Conservation (phyloP, 2,888 invertebrate species). For the Aproaerema taeniolella region DNA sequence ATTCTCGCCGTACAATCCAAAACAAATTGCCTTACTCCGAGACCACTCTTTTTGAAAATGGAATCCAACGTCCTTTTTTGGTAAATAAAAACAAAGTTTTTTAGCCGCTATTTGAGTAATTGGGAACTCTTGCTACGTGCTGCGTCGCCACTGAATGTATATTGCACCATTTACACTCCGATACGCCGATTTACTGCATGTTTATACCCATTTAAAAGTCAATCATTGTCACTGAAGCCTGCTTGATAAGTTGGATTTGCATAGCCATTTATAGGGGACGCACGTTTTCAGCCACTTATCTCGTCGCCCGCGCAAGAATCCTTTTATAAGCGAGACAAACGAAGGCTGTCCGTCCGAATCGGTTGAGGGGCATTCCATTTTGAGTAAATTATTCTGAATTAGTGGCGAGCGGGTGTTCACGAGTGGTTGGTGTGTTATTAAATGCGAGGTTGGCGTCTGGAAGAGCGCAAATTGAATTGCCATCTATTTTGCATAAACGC, state of each 20-base stretch:
- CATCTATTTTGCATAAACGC: conserved; percentile 64
- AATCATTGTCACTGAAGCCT: conserved; percentile 55
- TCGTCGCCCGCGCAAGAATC: conserved; percentile 45
- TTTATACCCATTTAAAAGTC: conserved; percentile 62
- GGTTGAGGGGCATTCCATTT: conserved; percentile 25
- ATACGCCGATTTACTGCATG: conserved; percentile 38
- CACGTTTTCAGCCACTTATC: conserved; percentile 50
- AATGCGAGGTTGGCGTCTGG: conserved; percentile 23
- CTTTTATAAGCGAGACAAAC: conserved; percentile 29
- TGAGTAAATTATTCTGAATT: conserved; percentile 19
- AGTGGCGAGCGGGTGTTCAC: conserved; percentile 3
- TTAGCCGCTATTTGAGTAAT: conserved; percentile 46
- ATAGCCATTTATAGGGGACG: conserved; percentile 48
- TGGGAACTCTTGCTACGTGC: conserved; percentile 36
- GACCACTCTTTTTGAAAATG: conserved; percentile 42
- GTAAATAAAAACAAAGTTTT: conserved; percentile 42
- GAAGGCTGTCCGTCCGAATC: conserved; percentile 34
- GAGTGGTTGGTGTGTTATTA: conserved; percentile 7
- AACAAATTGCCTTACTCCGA: conserved; percentile 59
- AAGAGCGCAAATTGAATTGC: conserved; percentile 65
- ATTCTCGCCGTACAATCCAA: conserved; percentile 52
- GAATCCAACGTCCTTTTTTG: conserved; percentile 41
- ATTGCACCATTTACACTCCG: conserved; percentile 27
- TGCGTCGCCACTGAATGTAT: conserved; percentile 24
- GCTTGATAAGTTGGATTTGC: conserved; percentile 50